A percentile compares a stretch with the other conserved stretches of the same genome.
Evolutionary conservation across 2,797 vertebrate genomes (phyloP).

Genomic region (Psittacula echo): DNA sequence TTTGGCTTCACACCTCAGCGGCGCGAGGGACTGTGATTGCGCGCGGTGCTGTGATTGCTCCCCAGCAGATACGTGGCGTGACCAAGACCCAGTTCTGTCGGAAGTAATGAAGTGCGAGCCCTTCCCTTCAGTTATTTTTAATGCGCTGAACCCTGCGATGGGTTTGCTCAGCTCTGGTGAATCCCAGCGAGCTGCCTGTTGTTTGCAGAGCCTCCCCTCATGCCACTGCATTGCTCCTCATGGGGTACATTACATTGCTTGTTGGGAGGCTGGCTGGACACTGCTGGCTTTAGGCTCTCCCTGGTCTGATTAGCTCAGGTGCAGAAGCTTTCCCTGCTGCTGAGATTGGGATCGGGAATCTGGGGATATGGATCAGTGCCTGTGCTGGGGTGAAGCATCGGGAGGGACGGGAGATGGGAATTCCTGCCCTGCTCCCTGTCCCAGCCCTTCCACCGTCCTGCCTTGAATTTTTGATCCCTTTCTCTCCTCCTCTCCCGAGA

Average conservation of each 20-base stretch:
- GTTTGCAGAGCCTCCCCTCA: not conserved
- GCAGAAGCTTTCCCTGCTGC: not conserved
- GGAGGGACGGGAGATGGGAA: not conserved
- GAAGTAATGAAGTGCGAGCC: constrained; percentile 36
- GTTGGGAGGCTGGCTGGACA: not conserved
- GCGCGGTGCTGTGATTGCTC: not conserved
- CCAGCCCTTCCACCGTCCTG: not conserved
- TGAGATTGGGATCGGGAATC: fast-evolving
- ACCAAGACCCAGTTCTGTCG: constrained; percentile 59
- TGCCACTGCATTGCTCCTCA: fast-evolving
- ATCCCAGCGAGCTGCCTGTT: not conserved
- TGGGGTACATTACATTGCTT: not conserved
- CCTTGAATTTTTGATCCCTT: not conserved
- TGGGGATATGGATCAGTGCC: fast-evolving
- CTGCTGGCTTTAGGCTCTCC: not conserved
- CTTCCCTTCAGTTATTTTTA: constrained; percentile 65
- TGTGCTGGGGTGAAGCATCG: not conserved
- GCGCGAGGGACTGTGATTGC: not conserved
- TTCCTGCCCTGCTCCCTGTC: not conserved
- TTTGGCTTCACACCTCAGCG: not conserved
- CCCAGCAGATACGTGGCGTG: not conserved
- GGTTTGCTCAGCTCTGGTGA: constrained; percentile 2
- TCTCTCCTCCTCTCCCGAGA: not conserved
- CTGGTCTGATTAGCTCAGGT: fast-evolving
- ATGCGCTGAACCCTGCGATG: not conserved